These are phyloP conservation scores for Parnassius orleans DNA, from an alignment of 2,888 invertebrate genomes.

Conservation along the genomic window DNA sequence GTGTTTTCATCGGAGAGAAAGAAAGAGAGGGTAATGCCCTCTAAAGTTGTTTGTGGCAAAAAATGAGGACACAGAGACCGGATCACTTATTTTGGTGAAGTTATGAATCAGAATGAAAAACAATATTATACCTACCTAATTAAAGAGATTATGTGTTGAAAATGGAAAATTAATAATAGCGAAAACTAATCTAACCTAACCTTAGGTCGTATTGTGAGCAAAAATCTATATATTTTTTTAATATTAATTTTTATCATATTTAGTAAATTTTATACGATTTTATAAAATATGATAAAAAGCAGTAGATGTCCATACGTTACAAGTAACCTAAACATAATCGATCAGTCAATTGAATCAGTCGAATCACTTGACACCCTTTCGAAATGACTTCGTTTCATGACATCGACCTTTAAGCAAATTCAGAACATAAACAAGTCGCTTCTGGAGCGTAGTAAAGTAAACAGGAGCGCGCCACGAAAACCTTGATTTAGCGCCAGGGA, in stretches of 20 bases:
- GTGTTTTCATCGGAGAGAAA: constrained; percentile 63
- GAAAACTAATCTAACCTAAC: not conserved
- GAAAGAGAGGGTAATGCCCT: constrained; percentile 73
- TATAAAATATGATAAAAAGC: no score
- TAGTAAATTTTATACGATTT: no score
- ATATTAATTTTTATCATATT: no score
- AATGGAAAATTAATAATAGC: constrained; percentile 31
- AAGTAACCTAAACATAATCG: no score
- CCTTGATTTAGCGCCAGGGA: constrained; percentile 51
- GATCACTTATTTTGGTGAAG: constrained; percentile 71
- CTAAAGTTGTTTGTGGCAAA: constrained; percentile 78
- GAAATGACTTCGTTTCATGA: constrained; percentile 33
- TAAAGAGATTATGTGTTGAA: constrained; percentile 38
- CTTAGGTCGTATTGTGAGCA: no score
- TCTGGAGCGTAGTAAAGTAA: constrained; percentile 46
- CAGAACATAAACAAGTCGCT: constrained; percentile 47
- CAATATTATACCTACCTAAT: constrained; percentile 56
- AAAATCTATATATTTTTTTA: no score
- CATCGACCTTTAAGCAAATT: constrained; percentile 58
- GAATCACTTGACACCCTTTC: constrained; percentile 21
- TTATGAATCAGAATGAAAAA: constrained; percentile 78
- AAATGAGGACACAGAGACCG: constrained; percentile 76
- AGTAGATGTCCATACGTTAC: no score
- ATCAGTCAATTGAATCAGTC: not conserved
- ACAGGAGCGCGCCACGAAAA: constrained; percentile 51